Evolutionary conservation across 2,888 invertebrate genomes (phyloP).

Genomic region (Polydrusus pterygomalis): DNA sequence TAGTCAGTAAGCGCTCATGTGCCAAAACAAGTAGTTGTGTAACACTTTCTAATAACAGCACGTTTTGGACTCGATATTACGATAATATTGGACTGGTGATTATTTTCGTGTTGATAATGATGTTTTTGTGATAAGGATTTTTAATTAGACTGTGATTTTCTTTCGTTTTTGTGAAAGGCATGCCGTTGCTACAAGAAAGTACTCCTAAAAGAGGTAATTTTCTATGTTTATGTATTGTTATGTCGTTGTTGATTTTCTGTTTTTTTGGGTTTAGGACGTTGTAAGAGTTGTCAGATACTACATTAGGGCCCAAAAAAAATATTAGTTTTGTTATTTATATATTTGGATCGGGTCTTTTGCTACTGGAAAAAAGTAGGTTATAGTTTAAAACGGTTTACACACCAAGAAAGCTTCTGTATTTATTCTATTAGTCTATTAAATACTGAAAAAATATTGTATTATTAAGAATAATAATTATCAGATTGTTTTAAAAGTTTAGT

Average conservation of each 20-base stretch:
- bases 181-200: conserved; percentile 70
- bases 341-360: too few species aligned
- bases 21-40: conserved; percentile 62
- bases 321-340: too few species aligned
- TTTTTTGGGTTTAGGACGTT: not conserved
- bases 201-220: conserved; percentile 69
- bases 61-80: conserved; percentile 33
- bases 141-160: conserved; percentile 34
- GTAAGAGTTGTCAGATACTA: not conserved
- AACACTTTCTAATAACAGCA: conserved; percentile 52
- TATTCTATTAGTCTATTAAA: too few species aligned
- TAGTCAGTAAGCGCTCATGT: conserved; percentile 68
- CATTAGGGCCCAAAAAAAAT: too few species aligned
- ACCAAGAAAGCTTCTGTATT: too few species aligned
- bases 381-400: too few species aligned
- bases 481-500: too few species aligned
- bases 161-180: conserved; percentile 57
- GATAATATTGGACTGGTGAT: conserved; percentile 17
- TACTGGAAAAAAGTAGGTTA: too few species aligned
- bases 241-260: not conserved
- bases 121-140: conserved; percentile 40
- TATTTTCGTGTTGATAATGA: conserved; percentile 29
- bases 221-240: not conserved
- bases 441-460: too few species aligned
- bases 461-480: too few species aligned